phyloP scores from a whole-genome alignment of 2,888 invertebrate genomes.

The Pherbina coryleti region DNA sequence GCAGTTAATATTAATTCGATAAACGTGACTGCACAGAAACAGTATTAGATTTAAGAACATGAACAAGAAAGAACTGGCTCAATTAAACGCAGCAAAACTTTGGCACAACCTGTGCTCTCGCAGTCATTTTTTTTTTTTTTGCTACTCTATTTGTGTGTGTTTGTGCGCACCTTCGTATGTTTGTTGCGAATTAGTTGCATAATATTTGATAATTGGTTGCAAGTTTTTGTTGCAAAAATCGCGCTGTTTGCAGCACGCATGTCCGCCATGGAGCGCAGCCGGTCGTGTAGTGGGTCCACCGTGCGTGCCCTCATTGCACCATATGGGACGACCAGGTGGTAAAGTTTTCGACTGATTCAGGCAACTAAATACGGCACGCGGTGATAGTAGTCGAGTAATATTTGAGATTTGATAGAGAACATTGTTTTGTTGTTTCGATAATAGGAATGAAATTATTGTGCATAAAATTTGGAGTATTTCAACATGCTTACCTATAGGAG shows the following conservation, averaged over 20 bases:
- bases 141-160: conserved; percentile 8
- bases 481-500: conserved; percentile 80
- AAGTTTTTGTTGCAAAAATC: conserved; percentile 69
- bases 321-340: conserved; percentile 68
- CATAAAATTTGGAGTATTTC: not conserved
- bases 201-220: conserved; percentile 67
- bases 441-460: too few species aligned
- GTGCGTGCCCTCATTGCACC: conserved; percentile 67
- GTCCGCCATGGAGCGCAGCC: conserved; percentile 63
- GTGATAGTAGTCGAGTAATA: not conserved
- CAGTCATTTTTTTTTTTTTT: not conserved
- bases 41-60: conserved; percentile 6
- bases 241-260: conserved; percentile 66
- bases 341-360: conserved; percentile 66
- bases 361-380: conserved; percentile 56
- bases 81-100: not conserved
- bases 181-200: conserved; percentile 55
- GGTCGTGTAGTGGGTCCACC: conserved; percentile 68
- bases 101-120: not conserved
- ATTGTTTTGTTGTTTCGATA: not conserved
- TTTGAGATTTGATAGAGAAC: not conserved
- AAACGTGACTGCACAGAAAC: conserved; percentile 18
- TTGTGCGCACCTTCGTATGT: conserved; percentile 59
- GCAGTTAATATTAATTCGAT: conserved; percentile 1
- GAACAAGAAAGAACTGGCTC: conserved; percentile 16